Evolutionary conservation across 1,140 invertebrate genomes (phyloP), one percentile per base, ranked within the genome.

Genomic region (Drosophila teissieri): DNA sequence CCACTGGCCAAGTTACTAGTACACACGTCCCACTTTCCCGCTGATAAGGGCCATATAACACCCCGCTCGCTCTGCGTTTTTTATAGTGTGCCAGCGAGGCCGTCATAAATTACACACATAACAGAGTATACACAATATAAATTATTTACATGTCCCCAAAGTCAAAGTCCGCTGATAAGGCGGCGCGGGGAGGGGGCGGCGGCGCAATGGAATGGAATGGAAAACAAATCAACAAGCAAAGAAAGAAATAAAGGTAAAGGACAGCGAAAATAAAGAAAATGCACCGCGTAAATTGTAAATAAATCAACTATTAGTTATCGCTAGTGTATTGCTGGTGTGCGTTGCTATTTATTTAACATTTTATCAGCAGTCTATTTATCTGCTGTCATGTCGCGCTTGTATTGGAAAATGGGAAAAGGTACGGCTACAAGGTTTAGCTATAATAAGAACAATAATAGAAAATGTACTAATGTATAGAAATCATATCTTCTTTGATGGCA

Each of bases 111-210:
- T 88, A 86, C 83, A 79, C 63, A 82, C 83, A 88, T 73, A 89
- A 80, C 75, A 88, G 76, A 68, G 75, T 88, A 81, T 83, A 81
- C 78, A 85, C 78, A 85, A 86, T 89, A 88, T 88, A 88, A 88
- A 88, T 88, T 88, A 88, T 88, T 88, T 88, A 86, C 84, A 88
- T 88, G 79, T 88, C 83, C 83, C 83, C 83, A 79, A 88, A 82
- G 83, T 88, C 84, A 88, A 88, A 88, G 79, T 88, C 67, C 83
- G 79, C 83, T 88, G 84, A 88, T 90, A 89, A 89, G 61, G 58
- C 40, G 42, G 3, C 27, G 22, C 7, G 7, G 2, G 31, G 27
- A 34, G 36, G 19, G 34, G 17, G 4, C 46, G 48, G 45, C 63
- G 49, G 19, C 4, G 24, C 34, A 60, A 62, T 48, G 65, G 48